These are phyloP conservation scores for Cassiopea andromeda DNA, from an alignment of 30 jellyfish, hydroid and myxozoan genomes.

Conservation along the genomic window DNA sequence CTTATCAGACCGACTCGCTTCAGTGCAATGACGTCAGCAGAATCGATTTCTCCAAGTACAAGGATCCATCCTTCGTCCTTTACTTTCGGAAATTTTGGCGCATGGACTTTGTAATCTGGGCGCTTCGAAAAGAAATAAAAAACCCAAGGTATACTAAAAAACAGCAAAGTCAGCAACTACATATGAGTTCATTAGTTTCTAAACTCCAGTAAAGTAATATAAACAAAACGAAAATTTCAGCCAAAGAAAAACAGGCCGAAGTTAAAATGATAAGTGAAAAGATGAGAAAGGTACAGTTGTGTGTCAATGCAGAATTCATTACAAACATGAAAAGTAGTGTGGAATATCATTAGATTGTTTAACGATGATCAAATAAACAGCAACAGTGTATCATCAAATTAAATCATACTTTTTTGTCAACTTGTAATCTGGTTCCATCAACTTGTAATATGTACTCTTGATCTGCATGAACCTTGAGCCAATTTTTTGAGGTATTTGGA, in stretches of 20 bases:
- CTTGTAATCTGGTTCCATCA: conserved; percentile 69
- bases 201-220: no score
- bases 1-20: conserved; percentile 78
- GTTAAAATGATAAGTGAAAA: no score
- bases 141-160: no score
- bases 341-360: not conserved
- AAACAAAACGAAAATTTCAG: no score
- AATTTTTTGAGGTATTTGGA: conserved; percentile 25
- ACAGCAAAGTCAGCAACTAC: no score
- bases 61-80: conserved; percentile 97
- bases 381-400: not conserved
- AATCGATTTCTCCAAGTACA: conserved; percentile 84
- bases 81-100: conserved; percentile 86
- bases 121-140: conserved; percentile 68
- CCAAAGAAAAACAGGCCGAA: no score
- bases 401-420: conserved; percentile 19
- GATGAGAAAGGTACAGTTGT: no score
- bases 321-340: no score
- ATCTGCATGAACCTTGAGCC: conserved; percentile 83
- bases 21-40: conserved; percentile 81
- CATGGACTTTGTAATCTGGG: conserved; percentile 66
- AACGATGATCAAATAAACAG: not conserved
- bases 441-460: conserved; percentile 76
- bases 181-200: no score
- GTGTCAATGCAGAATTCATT: no score